Evolutionary conservation across 2,797 vertebrate species (phyloP).

Genomic region (Sebastes glaucus): DNA sequence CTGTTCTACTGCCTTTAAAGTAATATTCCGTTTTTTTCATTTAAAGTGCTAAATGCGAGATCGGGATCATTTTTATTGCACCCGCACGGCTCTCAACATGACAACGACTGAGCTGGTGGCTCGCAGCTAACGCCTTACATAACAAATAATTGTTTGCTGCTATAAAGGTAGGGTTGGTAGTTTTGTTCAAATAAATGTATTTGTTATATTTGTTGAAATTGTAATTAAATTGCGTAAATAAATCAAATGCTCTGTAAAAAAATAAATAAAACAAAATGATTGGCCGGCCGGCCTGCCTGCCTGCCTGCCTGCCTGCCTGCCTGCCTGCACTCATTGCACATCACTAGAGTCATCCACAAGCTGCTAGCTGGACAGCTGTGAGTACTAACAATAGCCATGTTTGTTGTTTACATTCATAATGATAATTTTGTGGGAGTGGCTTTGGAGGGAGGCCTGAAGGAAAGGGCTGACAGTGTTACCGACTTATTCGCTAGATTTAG

Average conservation of each 20-base stretch:
- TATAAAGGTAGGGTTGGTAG: background rate
- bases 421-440: background rate
- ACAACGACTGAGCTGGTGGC: no score
- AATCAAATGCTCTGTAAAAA: background rate
- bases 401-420: background rate
- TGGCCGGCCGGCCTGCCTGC: no score
- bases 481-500: background rate
- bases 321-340: background rate
- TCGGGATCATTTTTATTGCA: no score
- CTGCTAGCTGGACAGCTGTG: background rate
- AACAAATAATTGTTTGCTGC: background rate
- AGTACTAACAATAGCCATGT: background rate
- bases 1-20: background rate
- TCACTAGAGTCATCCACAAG: no score
- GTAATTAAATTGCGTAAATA: background rate
- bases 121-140: background rate
- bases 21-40: background rate
- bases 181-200: background rate
- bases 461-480: background rate
- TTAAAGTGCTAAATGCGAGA: background rate
- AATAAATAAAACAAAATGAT: rapidly evolving
- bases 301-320: no score
- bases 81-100: no score
- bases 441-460: background rate
- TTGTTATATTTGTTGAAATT: background rate